Base-by-base conservation (phyloP, 2,888 invertebrate genomes). In the Melanophora roralis region DNA sequence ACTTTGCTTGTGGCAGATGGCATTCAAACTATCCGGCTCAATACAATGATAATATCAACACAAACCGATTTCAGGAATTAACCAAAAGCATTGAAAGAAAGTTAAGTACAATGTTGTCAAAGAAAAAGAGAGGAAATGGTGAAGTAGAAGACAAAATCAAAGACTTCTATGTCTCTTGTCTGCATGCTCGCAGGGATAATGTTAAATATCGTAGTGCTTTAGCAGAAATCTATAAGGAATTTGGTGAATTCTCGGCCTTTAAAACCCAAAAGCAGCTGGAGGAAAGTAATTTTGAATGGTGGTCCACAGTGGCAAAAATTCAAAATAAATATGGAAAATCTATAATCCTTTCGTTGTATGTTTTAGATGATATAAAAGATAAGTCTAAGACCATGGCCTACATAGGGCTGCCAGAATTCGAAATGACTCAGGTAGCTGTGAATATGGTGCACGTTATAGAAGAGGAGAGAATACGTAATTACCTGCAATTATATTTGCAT, bases 1-100 rank as follows among this genome's bases (percentile, higher is more conserved):
- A 93, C 83, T 96, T 94, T 84, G 94, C 96, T 0, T 97, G 94
- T 88, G 96, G 96, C 1, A 95, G 95, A 84, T 97, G 97, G 97
- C 83, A 85, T 53, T 84, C 83, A 0, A 83, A 83, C 9, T 84
- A 88, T 83, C 86, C 88, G 0, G 88, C 87, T 8, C 86, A 86
- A 81, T 34, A 64, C 82, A 3, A 76, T 83, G 59, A 86, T 0
- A 62, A 76, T n/a, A 57, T 68, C 14, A 73, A 68, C 5, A 80
- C 88, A 3, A 85, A 87, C 62, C 85, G 78, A 0, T 86, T 87
- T 32, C 82, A 83, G 55, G 23, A 76, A 0, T 77, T 88, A 0
- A 69, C 83, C n/a, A 82, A 83, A 19, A 85, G 84, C 4, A 86
- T 88, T 27, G 84, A 87, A 40, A 76, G 83, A 0, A 84, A 84